Evolutionary conservation across 2,797 vertebrate genomes (phyloP).

Genomic region (Characodon lateralis): DNA sequence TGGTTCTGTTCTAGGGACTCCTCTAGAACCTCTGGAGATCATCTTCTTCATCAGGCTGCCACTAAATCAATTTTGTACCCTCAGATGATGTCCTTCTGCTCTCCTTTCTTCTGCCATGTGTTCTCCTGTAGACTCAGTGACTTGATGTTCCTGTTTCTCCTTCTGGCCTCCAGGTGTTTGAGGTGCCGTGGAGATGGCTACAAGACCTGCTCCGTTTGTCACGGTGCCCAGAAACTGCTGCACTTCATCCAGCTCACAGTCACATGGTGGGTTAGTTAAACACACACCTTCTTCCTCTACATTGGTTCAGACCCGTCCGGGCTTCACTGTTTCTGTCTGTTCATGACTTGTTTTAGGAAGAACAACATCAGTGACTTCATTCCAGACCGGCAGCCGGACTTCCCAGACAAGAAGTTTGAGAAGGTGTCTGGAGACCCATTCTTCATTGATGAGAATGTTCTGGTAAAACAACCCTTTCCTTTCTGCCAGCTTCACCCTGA

Average conservation of each 20-base stretch:
- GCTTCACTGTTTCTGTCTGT: not conserved
- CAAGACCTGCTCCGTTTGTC: constrained; percentile 75
- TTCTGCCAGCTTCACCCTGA: not conserved
- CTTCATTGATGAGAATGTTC: constrained; percentile 80
- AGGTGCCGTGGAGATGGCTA: constrained; percentile 76
- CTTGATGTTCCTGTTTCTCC: not conserved
- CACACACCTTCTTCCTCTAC: not conserved
- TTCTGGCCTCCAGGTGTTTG: constrained; percentile 68
- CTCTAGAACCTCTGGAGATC: too few species aligned
- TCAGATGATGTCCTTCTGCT: too few species aligned
- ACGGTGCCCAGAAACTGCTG: constrained; percentile 78
- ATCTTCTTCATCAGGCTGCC: not conserved
- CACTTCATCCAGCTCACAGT: constrained; percentile 82
- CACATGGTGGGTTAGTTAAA: constrained; percentile 62
- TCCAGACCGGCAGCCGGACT: constrained; percentile 79
- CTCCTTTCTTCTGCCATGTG: not conserved
- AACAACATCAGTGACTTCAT: constrained; percentile 81
- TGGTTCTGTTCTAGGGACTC: too few species aligned
- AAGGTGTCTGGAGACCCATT: constrained; percentile 81
- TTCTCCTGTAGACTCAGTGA: not conserved
- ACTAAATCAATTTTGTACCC: too few species aligned
- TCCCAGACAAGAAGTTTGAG: constrained; percentile 83
- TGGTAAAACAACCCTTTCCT: constrained; percentile 63
- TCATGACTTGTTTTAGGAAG: constrained; percentile 72
- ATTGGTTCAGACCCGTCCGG: not conserved